Evolutionary conservation across 2,888 invertebrate genomes (phyloP).

Genomic region (Leptura quadrifasciata): DNA sequence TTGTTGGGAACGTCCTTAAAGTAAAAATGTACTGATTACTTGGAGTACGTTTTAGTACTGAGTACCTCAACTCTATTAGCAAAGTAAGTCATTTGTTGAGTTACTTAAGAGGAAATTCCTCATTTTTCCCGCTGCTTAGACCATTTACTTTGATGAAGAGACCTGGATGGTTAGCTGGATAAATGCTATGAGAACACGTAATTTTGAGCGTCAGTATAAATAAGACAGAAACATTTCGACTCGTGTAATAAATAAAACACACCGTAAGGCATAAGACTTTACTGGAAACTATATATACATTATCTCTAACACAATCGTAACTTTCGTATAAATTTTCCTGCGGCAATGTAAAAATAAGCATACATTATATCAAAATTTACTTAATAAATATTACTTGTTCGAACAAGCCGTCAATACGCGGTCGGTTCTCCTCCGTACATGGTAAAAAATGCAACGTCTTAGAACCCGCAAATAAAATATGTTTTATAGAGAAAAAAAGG

Average conservation of each 20-base stretch:
- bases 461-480: constrained; percentile 6
- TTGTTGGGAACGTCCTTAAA: too few species aligned
- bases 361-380: background rate
- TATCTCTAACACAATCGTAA: constrained; percentile 2
- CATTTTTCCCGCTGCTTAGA: too few species aligned
- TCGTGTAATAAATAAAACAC: constrained; percentile 8
- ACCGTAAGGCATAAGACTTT: constrained; percentile 14
- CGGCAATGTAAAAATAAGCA: constrained; percentile 18
- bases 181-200: too few species aligned
- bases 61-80: too few species aligned
- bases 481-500: constrained; percentile 35
- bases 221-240: too few species aligned
- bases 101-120: too few species aligned
- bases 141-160: too few species aligned
- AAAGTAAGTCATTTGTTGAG: too few species aligned
- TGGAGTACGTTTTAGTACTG: too few species aligned
- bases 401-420: background rate
- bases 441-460: background rate
- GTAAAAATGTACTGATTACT: too few species aligned
- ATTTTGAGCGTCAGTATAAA: too few species aligned
- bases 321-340: background rate
- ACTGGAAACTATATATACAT: constrained; percentile 19
- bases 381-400: background rate
- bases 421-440: background rate
- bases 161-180: too few species aligned